Evolutionary conservation across 1,140 invertebrate genomes (phyloP), one percentile per base, ranked within the genome.

Genomic region (Rhyzopertha dominica): DNA sequence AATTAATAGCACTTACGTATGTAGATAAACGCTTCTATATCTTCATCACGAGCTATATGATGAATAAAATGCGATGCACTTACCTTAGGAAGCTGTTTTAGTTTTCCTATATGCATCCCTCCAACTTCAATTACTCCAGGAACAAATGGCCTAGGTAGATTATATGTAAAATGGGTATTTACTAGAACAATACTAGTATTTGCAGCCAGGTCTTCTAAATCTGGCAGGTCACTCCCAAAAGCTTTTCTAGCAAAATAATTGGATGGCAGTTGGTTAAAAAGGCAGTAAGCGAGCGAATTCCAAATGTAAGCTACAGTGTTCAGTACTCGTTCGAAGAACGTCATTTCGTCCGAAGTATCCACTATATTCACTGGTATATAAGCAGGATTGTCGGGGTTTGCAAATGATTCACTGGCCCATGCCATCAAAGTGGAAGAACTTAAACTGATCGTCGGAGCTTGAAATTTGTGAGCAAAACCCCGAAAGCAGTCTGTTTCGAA

Each of bases 121-220:
- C 78, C 80, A 19, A 83, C 60, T 69, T 82, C 78, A 4, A 81
- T 72, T 1, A 81, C 65, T 42, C 75, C 74, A 1, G 79, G 74
- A 0, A 77, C 69, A 36, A 74, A 60, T 7, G 80, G 68, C 36
- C 70, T 70, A 0, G 76, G 73, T 9, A 74, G 72, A 37, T 71
- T 76, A 5, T 80, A 53, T 9, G 72, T 65, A 53, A 74, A 77
- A 60, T 83, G 76, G 1, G 76, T 73, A 59, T 82, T 82, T 0
- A 79, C 59, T 17, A 84, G 67, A 3, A 81, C 51, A 4, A 82
- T 49, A 43, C 74, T 76, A 1, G 73, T 75, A 17, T 79, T 73
- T 29, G 65, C 67, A 3, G 65, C 73, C 14, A 83, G 56, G 32
- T 76, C 70, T 34, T 70, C 66, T 22, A 83, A 58, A 1, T 73